Evolutionary conservation across 2,888 invertebrate genomes (phyloP).

Genomic region (Sinopyrophorus schimmeli): DNA sequence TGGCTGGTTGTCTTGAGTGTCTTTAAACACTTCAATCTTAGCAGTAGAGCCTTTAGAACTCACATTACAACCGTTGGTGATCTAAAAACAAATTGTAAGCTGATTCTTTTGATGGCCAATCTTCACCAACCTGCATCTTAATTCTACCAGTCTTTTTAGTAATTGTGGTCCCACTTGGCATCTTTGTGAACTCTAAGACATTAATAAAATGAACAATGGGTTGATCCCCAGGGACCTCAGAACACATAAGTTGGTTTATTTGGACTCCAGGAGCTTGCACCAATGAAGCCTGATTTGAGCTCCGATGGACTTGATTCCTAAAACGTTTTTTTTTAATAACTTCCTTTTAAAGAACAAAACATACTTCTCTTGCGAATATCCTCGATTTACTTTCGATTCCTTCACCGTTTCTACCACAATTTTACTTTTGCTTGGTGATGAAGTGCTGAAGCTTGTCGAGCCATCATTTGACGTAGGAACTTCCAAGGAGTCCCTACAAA

Average conservation of each 20-base stretch:
- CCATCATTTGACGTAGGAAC: slow-evolving; percentile 59
- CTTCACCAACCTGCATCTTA: slow-evolving; percentile 48
- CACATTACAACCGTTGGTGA: slow-evolving; percentile 52
- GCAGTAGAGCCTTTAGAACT: slow-evolving; percentile 65
- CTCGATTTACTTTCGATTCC: no score
- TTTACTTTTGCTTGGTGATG: slow-evolving; percentile 76
- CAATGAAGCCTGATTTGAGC: slow-evolving; percentile 3
- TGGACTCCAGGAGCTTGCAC: slow-evolving; percentile 48
- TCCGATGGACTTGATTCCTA: background rate
- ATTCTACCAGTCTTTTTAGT: slow-evolving; percentile 47
- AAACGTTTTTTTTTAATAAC: no score
- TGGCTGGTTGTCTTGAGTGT: slow-evolving; percentile 61
- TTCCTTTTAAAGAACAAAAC: no score
- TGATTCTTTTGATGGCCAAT: no score
- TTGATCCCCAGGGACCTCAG: slow-evolving; percentile 54
- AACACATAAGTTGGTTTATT: slow-evolving; percentile 53
- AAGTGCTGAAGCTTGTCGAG: slow-evolving; percentile 69
- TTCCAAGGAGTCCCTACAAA: slow-evolving; percentile 57
- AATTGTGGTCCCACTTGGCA: slow-evolving; percentile 46
- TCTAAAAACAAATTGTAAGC: slow-evolving; percentile 46
- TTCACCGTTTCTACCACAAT: slow-evolving; percentile 77
- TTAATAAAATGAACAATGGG: slow-evolving; percentile 53
- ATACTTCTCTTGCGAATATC: no score
- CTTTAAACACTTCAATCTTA: slow-evolving; percentile 62
- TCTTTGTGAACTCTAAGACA: slow-evolving; percentile 50